Evolutionary conservation across 2,888 invertebrate genomes (phyloP).

Genomic region (Cerastoderma edule): DNA sequence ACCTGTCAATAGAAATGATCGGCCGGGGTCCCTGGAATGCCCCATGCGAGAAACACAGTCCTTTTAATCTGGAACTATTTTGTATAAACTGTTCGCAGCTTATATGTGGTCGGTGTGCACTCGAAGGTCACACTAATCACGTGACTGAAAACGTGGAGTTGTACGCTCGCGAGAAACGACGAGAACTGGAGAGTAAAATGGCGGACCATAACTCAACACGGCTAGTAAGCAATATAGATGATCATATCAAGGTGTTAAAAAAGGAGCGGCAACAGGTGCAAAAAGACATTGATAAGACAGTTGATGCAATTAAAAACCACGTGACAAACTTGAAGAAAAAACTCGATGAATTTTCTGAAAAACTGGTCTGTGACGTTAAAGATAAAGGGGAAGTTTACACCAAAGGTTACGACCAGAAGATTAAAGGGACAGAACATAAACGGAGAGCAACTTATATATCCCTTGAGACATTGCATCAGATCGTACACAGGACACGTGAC

Average conservation of each 20-base stretch:
- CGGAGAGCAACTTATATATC: conserved; percentile 38
- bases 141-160: conserved; percentile 45
- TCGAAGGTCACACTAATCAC: conserved; percentile 44
- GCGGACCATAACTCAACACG: conserved; percentile 22
- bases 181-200: conserved; percentile 25
- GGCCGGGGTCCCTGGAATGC: conserved; percentile 27
- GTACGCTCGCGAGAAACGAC: conserved; percentile 40
- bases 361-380: conserved; percentile 41
- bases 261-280: conserved; percentile 35
- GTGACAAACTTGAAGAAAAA: conserved; percentile 47
- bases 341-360: conserved; percentile 41
- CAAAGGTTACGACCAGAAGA: conserved; percentile 33
- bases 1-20: conserved; percentile 40
- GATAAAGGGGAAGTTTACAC: conserved; percentile 34
- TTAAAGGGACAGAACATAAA: conserved; percentile 37
- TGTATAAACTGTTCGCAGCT: conserved; percentile 51
- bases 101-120: conserved; percentile 54
- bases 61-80: conserved; percentile 49
- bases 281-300: conserved; percentile 33
- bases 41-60: conserved; percentile 44
- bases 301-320: conserved; percentile 40
- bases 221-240: conserved; percentile 31
- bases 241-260: conserved; percentile 29
- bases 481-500: conserved; percentile 44
- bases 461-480: conserved; percentile 37